A percentile compares a stretch with the other conserved stretches of the same genome.
Conservation (phyloP, 2,888 invertebrate species). For the Micropterix aruncella region DNA sequence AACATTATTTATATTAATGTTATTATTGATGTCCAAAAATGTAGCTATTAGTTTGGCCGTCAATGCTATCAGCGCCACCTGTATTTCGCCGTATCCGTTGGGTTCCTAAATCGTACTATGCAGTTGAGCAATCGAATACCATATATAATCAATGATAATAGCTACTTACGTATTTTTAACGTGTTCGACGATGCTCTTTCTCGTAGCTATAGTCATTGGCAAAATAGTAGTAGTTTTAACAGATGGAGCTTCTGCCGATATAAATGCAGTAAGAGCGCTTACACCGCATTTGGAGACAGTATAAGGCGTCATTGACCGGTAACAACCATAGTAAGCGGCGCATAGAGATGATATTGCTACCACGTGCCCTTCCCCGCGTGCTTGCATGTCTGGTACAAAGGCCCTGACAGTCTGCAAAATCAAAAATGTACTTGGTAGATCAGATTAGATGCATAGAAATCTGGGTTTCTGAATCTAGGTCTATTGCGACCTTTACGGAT, state of each 20-base stretch:
- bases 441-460: too few relatives aligned
- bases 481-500: too few relatives aligned
- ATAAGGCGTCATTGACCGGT: constrained; percentile 18
- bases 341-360: constrained; percentile 28
- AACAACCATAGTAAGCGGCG: constrained; percentile 19
- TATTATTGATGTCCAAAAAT: too few relatives aligned
- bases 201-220: constrained; percentile 27
- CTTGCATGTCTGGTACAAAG: constrained; percentile 27
- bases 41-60: too few relatives aligned
- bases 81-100: too few relatives aligned
- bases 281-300: constrained; percentile 30
- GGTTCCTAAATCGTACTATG: too few relatives aligned
- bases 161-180: constrained; percentile 19
- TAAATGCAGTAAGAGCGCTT: constrained; percentile 23
- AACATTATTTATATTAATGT: too few relatives aligned
- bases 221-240: constrained; percentile 18
- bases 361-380: constrained; percentile 25
- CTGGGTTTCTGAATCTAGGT: too few relatives aligned
- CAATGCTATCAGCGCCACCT: too few relatives aligned
- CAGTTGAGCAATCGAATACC: too few relatives aligned
- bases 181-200: constrained; percentile 21
- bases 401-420: constrained; percentile 22
- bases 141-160: too few relatives aligned
- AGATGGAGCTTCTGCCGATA: constrained; percentile 16
- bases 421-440: too few relatives aligned